Percentiles rank a stretch among this genome's conserved stretches.
Conservation (phyloP, 2,888 invertebrate species). For the Ichneumoninae sp. region DNA sequence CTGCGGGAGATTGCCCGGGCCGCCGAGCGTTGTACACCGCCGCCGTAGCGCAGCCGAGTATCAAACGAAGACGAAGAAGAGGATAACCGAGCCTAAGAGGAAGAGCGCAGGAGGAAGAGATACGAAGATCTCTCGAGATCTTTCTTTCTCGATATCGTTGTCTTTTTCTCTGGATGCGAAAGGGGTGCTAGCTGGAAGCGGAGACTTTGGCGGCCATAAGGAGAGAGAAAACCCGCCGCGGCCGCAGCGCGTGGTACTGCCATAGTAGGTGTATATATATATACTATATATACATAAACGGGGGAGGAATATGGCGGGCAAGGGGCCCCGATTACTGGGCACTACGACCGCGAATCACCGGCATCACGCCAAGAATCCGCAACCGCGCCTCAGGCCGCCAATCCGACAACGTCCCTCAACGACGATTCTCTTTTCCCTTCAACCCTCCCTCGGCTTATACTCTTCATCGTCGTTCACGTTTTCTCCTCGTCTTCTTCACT, state of each 20-base stretch:
- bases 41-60: conserved; percentile 71
- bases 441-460: conserved; percentile 56
- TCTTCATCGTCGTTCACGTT: conserved; percentile 52
- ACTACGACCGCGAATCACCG: conserved; percentile 84
- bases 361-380: conserved; percentile 84
- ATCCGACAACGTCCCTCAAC: conserved; percentile 80
- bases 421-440: conserved; percentile 66
- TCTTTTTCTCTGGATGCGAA: conserved; percentile 43
- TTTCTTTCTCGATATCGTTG: conserved; percentile 20
- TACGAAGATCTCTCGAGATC: conserved; percentile 27
- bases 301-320: conserved; percentile 81
- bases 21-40: conserved; percentile 66
- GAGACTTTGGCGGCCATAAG: conserved; percentile 50
- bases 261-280: not conserved
- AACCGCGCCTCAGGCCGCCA: conserved; percentile 84
- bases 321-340: conserved; percentile 83
- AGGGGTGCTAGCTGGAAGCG: conserved; percentile 48
- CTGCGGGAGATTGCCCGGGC: conserved; percentile 79
- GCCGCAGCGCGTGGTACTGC: conserved; percentile 62
- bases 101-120: conserved; percentile 42
- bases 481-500: conserved; percentile 59
- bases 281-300: conserved; percentile 57
- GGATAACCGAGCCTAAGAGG: conserved; percentile 46
- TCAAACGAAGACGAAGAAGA: conserved; percentile 74
- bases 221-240: conserved; percentile 47